phyloP scores from a whole-genome alignment of 2,888 invertebrate genomes.

The Athalia circularis region DNA sequence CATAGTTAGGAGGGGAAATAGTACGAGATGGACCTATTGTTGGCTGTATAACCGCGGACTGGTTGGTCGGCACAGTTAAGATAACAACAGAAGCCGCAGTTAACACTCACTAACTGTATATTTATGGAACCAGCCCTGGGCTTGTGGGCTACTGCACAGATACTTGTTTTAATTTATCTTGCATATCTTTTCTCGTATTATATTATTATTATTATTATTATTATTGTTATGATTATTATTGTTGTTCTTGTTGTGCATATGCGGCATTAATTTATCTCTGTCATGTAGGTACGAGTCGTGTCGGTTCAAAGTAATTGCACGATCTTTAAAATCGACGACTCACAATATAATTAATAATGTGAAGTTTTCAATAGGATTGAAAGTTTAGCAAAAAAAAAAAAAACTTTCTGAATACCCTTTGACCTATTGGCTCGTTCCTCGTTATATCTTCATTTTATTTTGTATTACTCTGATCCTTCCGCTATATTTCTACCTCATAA shows the following conservation, averaged over 20 bases:
- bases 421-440: no score
- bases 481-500: no score
- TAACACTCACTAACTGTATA: conserved; percentile 44
- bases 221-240: conserved; percentile 17
- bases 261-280: no score
- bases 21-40: conserved; percentile 35
- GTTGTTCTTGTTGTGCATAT: neutral
- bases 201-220: conserved; percentile 22
- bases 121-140: conserved; percentile 42
- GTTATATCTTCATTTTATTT: no score
- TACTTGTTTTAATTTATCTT: conserved; percentile 34
- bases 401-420: no score
- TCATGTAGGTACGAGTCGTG: neutral
- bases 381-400: no score
- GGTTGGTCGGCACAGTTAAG: conserved; percentile 40
- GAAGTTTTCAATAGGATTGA: no score
- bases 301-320: no score
- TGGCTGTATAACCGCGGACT: conserved; percentile 16
- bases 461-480: no score
- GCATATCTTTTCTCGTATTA: conserved; percentile 18
- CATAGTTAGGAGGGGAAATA: conserved; percentile 18
- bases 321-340: no score
- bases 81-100: conserved; percentile 42
- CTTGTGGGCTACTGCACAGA: neutral
- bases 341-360: no score